Percentiles rank a stretch among this genome's conserved stretches.
Evolutionary conservation across 2,888 invertebrate species (phyloP).

Genomic region (Lasioglossum oenotherae): DNA sequence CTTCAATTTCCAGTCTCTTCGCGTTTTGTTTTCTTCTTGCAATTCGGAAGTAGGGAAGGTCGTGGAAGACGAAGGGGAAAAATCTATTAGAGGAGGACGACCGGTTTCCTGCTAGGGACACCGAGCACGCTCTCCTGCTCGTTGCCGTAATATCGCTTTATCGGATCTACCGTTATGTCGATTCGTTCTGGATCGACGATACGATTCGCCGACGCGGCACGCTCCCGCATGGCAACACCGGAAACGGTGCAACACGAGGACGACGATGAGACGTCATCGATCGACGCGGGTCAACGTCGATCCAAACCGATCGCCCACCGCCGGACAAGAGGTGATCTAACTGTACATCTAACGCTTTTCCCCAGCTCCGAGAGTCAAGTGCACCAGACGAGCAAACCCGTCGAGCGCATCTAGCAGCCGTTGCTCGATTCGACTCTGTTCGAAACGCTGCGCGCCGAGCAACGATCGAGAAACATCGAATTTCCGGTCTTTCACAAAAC

Average conservation of each 20-base stretch:
- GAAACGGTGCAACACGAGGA: conserved; percentile 60
- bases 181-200: conserved; percentile 76
- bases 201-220: conserved; percentile 42
- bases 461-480: neutral
- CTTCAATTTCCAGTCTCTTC: neutral
- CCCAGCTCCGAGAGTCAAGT: conserved; percentile 44
- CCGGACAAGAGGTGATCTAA: conserved; percentile 64
- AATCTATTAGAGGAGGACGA: conserved; percentile 25
- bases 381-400: conserved; percentile 23
- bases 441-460: conserved; percentile 27
- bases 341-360: conserved; percentile 75
- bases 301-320: conserved; percentile 41
- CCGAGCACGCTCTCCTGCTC: conserved; percentile 31
- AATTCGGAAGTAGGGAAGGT: neutral
- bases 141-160: conserved; percentile 70
- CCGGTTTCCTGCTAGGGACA: conserved; percentile 44
- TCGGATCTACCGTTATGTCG: conserved; percentile 77
- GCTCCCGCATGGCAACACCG: conserved; percentile 66
- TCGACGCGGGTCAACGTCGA: conserved; percentile 58
- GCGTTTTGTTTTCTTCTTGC: neutral
- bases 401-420: neutral
- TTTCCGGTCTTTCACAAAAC: neutral
- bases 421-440: conserved; percentile 39
- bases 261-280: conserved; percentile 57
- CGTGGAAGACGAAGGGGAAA: neutral